phyloP scores from a whole-genome alignment of 2,113 vertebrate genomes.

The Hippopotamus amphibius region DNA sequence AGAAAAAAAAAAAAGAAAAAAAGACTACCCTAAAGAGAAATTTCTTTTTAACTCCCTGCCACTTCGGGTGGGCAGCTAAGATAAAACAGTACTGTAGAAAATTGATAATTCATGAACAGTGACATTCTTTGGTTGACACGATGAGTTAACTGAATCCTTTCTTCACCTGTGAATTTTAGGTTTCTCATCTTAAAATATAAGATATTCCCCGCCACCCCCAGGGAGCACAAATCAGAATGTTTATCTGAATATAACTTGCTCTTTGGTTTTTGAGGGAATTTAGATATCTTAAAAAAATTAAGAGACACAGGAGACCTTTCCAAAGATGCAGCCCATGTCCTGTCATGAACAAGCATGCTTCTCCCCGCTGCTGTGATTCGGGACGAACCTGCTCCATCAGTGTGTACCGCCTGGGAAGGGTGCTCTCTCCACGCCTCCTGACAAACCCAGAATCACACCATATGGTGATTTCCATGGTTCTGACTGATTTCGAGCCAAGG shows the following conservation, averaged over 20 bases:
- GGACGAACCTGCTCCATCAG: conserved; percentile 73
- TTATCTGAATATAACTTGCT: conserved; percentile 77
- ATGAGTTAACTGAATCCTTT: conserved; percentile 72
- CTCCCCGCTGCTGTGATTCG: conserved; percentile 78
- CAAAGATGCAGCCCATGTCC: conserved; percentile 64
- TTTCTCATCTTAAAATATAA: conserved; percentile 81
- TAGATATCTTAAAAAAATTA: conserved; percentile 83
- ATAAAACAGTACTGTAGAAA: conserved; percentile 65
- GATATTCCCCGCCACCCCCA: background rate
- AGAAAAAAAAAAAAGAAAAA: conserved; percentile 15
- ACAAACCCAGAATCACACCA: conserved; percentile 79
- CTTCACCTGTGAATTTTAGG: conserved; percentile 79
- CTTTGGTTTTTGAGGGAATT: conserved; percentile 76
- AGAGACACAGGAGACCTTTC: conserved; percentile 70
- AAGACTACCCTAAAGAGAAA: conserved; percentile 28
- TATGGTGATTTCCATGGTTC: conserved; percentile 79
- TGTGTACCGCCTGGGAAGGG: conserved; percentile 75
- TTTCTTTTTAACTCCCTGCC: conserved; percentile 66
- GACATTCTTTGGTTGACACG: conserved; percentile 66
- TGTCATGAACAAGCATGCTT: conserved; percentile 80
- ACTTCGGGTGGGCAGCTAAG: conserved; percentile 62
- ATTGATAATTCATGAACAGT: conserved; percentile 77
- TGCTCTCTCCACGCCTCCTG: conserved; percentile 51
- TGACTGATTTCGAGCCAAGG: conserved; percentile 81
- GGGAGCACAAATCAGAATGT: conserved; percentile 64